These are phyloP conservation scores for Heterochromis multidens DNA, from an alignment of 2,113 vertebrate genomes.

Conservation along the genomic window DNA sequence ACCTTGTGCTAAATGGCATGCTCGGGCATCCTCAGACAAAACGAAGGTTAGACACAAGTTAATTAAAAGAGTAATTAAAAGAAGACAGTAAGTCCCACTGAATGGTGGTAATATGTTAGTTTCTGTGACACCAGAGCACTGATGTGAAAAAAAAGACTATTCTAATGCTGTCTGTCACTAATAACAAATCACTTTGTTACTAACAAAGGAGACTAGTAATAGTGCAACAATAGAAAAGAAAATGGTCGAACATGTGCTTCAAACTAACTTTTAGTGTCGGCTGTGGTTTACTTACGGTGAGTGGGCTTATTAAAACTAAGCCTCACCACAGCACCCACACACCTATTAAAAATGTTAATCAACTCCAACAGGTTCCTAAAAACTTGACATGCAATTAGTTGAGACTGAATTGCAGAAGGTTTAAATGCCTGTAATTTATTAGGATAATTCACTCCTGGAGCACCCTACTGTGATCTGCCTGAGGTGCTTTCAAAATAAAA, in stretches of 20 bases:
- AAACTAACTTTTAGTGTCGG: constrained; percentile 38
- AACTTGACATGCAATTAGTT: constrained; percentile 26
- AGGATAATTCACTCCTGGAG: not conserved
- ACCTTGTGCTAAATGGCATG: constrained; percentile 62
- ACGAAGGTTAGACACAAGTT: constrained; percentile 55
- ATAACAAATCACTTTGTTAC: constrained; percentile 31
- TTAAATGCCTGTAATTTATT: constrained; percentile 2
- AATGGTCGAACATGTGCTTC: constrained; percentile 61
- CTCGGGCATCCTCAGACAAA: constrained; percentile 58
- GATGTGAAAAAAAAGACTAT: not conserved
- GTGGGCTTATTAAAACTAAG: constrained; percentile 58
- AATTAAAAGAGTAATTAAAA: constrained; percentile 74
- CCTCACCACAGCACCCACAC: constrained; percentile 51
- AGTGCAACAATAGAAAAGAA: constrained; percentile 3
- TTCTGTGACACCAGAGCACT: constrained; percentile 6
- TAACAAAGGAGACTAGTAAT: constrained; percentile 19
- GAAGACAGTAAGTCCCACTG: constrained; percentile 49
- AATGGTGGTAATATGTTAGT: constrained; percentile 33
- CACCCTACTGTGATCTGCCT: not conserved
- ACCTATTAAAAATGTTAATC: constrained; percentile 62
- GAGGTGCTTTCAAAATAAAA: not conserved
- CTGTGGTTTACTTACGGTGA: constrained; percentile 69
- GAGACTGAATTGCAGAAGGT: not conserved
- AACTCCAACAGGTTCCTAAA: constrained; percentile 56
- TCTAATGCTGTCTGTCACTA: constrained; percentile 20